Evolutionary conservation across 2,888 invertebrate genomes (phyloP), one percentile per base, ranked within the genome.

Genomic region (Nowickia ferox): DNA sequence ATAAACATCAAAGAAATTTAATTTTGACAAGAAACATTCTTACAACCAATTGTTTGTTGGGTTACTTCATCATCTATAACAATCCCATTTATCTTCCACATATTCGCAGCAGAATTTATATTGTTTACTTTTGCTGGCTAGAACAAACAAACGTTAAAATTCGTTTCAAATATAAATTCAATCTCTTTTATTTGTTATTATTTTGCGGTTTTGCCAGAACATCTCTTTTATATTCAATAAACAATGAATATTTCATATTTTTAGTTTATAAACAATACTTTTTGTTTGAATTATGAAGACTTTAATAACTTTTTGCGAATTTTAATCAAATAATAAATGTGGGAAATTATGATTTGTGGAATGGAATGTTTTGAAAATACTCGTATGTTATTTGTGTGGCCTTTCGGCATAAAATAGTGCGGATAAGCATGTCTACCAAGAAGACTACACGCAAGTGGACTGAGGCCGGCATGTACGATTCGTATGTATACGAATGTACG

Each of bases 171-270:
- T 19, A 51, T 19, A 40, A 17, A 40, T 48, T 74, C 53, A 63
- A 38, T 65, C 17, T 38, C 10, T 38, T 76, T 76, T 76, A 66
- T 66, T 66, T 66, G 57, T 57, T 44, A 55, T 55, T 76, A 55
- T 55, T 76, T 66, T 76, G 76, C 38, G 76, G 76, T 66, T 46
- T 66, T 48, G 46, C 46, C 55, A 57, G 46, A 76, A 48, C 15
- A 55, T 66, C 9, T 46, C 17, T 66, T 76, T 65, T n/a, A 30
- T 44, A 22, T 22, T 63, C 1, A 63, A 42, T 63, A 63, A 63
- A 63, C 19, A 44, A 2, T 22, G 51, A 8, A 51, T 30, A 13
- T 63, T 63, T 19, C 3, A 44, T 40, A 9, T 38, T n/a, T 38
- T 44, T 59, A 19, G 40, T 40, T 65, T 68, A 68, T 51, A 68